These are phyloP conservation scores for Fopius arisanus DNA, from an alignment of 1,140 invertebrate species.

Conservation along the genomic window DNA sequence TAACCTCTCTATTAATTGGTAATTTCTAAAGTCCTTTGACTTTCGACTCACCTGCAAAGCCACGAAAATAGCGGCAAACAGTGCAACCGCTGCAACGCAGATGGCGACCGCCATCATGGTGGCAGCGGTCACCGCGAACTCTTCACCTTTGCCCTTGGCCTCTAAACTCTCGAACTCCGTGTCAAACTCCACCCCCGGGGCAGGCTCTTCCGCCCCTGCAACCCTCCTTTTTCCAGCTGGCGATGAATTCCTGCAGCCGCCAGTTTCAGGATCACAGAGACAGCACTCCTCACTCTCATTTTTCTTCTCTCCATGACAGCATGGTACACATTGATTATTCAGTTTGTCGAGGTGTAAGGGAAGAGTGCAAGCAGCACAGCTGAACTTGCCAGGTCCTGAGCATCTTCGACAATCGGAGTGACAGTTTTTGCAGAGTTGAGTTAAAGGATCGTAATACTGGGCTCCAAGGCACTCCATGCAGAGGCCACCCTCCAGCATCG, in stretches of 20 bases:
- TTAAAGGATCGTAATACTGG: slow-evolving; percentile 76
- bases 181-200: slow-evolving; percentile 57
- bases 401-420: slow-evolving; percentile 75
- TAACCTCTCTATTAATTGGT: neutral
- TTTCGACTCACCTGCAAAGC: slow-evolving; percentile 74
- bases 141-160: slow-evolving; percentile 48
- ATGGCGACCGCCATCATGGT: slow-evolving; percentile 72
- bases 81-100: slow-evolving; percentile 71
- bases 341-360: slow-evolving; percentile 73
- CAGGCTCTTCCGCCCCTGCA: slow-evolving; percentile 66
- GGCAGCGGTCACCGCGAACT: slow-evolving; percentile 67
- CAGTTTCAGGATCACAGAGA: slow-evolving; percentile 73
- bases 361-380: slow-evolving; percentile 72
- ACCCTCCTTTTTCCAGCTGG: slow-evolving; percentile 79
- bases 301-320: slow-evolving; percentile 67
- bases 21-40: neutral
- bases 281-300: slow-evolving; percentile 68
- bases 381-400: slow-evolving; percentile 74
- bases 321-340: slow-evolving; percentile 78
- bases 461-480: slow-evolving; percentile 78
- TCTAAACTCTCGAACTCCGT: slow-evolving; percentile 51
- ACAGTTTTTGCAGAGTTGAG: slow-evolving; percentile 73
- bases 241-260: slow-evolving; percentile 75
- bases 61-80: slow-evolving; percentile 74
- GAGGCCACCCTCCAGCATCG: slow-evolving; percentile 76